Evolutionary conservation across 2,888 invertebrate species (phyloP), one percentile per base, ranked within the genome.

Genomic region (Cerceris ruficornis): DNA sequence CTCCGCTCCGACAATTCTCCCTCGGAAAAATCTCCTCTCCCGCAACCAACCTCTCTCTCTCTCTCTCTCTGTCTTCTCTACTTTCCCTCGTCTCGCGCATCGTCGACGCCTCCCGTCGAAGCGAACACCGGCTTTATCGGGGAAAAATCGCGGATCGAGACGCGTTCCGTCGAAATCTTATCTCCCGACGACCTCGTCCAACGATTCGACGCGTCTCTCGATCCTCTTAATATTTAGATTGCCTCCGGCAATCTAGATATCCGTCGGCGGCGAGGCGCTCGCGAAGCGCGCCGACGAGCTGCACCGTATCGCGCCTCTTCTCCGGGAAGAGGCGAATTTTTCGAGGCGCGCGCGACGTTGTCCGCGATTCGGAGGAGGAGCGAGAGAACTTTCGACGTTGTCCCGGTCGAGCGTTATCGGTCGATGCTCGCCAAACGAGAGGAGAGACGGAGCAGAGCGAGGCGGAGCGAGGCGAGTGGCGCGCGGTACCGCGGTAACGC

Each of bases 151-250:
- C 46, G 46, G 13, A 46, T 11, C 9, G 9, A 46, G 13, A 46
- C 8, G 13, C 9, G 9, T 46, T 8, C 13, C 46, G 8, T 11
- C 46, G 46, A 46, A 11, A 13, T 57, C 17, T 71, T 65, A 58
- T 71, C 58, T n/a, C 28, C 41, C 8, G 57, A 28, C n/a, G 13
- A 46, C 13, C 46, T 11, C 57, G 65, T 52, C 58, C 15, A 65
- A 59, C 28, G 28, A 28, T 28, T 28, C 28, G 28, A 28, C 52
- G 58, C 9, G 43, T 68, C 43, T n/a, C 59, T 55, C 69, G 69
- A 74, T 74, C 64, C 14, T 14, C 28, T 46, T 69, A 65, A 74
- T 69, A 49, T 74, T 74, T 28, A 28, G 28, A 28, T 28, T 74
- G 59, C 61, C 64, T 17, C 41, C 58, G 17, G 54, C 52, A 64